phyloP scores from a whole-genome alignment of 1,140 invertebrate genomes.

The Tigriopus japonicus region DNA sequence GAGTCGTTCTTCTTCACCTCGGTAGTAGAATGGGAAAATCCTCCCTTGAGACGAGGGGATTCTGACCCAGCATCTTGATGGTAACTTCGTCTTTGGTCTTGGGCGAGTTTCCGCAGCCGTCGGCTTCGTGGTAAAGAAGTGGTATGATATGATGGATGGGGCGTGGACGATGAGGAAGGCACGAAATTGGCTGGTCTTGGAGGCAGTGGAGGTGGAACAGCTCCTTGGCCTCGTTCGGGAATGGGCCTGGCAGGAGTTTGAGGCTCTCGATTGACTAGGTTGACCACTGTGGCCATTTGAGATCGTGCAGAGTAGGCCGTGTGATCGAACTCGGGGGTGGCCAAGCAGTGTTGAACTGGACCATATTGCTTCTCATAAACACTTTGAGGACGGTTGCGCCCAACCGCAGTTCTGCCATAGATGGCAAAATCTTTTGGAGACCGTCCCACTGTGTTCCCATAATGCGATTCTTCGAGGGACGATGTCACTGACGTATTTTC shows the following conservation, averaged over 20 bases:
- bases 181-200: neutral
- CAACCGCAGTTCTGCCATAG: neutral
- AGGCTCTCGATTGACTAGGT: constrained; percentile 11
- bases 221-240: neutral
- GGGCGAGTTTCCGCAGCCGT: too few relatives aligned
- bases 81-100: too few relatives aligned
- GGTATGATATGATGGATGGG: too few relatives aligned
- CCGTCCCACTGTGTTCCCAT: neutral
- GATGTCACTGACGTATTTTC: neutral
- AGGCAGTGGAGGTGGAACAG: neutral
- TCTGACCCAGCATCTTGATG: too few relatives aligned
- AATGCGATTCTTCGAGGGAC: neutral
- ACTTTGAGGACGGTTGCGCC: neutral
- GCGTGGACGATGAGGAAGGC: too few relatives aligned
- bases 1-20: too few relatives aligned
- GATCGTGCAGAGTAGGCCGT: neutral
- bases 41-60: too few relatives aligned
- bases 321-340: neutral
- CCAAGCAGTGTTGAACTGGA: neutral
- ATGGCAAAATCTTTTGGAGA: neutral
- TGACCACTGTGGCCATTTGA: constrained; percentile 7
- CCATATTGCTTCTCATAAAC: constrained; percentile 11
- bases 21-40: too few relatives aligned
- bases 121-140: too few relatives aligned
- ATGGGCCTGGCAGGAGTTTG: neutral